Conservation (phyloP, 2,113 vertebrate genomes). For the Podiceps cristatus region DNA sequence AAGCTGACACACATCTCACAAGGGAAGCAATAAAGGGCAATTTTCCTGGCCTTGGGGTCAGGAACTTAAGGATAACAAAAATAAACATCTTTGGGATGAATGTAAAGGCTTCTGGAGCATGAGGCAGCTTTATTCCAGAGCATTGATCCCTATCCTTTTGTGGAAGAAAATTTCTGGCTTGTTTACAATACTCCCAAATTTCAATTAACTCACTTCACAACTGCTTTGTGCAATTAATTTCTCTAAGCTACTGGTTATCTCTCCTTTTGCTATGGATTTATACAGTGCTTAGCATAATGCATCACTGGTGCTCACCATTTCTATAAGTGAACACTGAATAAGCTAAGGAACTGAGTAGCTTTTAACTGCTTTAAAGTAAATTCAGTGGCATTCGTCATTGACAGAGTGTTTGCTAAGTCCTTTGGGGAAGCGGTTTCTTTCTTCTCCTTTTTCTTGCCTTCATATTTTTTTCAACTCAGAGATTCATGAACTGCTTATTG, state of each 20-base stretch:
- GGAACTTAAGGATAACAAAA: slow-evolving; percentile 45
- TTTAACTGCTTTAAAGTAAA: slow-evolving; percentile 34
- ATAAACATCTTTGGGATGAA: neutral
- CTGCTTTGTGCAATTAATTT: neutral
- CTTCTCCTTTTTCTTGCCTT: neutral
- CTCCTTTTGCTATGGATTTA: neutral
- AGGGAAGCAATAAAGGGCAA: neutral
- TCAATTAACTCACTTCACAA: neutral
- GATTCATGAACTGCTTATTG: slow-evolving; percentile 58
- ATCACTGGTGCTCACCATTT: neutral
- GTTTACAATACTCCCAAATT: neutral
- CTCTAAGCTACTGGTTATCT: neutral
- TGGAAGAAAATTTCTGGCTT: neutral
- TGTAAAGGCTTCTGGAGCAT: neutral
- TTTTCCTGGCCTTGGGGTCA: slow-evolving; percentile 5
- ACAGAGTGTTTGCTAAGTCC: slow-evolving; percentile 16
- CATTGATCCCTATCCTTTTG: neutral
- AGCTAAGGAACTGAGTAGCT: neutral
- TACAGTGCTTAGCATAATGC: neutral
- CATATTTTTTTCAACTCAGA: slow-evolving; percentile 40
- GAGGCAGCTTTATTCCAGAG: neutral
- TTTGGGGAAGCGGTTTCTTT: neutral
- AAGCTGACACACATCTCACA: neutral
- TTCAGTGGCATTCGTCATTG: neutral
- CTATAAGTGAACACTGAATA: neutral